These are phyloP conservation scores for Chamaea fasciata DNA, from an alignment of 2,113 vertebrate species.

Conservation along the genomic window DNA sequence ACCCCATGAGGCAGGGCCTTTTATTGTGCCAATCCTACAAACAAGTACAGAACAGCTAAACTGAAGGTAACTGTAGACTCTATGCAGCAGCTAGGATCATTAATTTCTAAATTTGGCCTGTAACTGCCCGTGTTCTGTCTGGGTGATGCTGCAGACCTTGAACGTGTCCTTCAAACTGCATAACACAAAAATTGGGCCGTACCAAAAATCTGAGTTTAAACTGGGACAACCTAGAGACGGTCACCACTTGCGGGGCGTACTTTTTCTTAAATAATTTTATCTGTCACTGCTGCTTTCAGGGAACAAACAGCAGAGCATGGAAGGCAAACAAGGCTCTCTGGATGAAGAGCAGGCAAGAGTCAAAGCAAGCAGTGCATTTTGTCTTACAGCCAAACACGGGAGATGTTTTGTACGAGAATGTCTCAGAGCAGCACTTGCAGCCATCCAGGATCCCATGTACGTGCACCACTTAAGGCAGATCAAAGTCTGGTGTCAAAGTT, in stretches of 20 bases:
- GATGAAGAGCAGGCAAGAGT: not conserved
- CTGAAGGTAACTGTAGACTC: rapidly evolving
- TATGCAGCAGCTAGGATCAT: not conserved
- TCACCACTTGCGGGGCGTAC: rapidly evolving
- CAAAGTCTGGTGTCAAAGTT: constrained; percentile 40
- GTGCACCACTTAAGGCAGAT: not conserved
- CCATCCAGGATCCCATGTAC: not conserved
- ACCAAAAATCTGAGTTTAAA: not conserved
- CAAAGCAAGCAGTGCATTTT: not conserved
- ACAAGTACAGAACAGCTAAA: not conserved
- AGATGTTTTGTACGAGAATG: not conserved
- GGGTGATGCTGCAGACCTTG: not conserved
- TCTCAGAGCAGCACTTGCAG: constrained; percentile 3
- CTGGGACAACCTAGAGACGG: rapidly evolving
- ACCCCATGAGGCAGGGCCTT: not conserved
- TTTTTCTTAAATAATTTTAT: not conserved
- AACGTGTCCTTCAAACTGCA: not conserved
- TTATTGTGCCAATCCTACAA: not conserved
- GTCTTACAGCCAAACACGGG: not conserved
- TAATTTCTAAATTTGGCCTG: not conserved
- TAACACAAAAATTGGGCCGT: rapidly evolving
- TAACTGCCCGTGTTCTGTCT: not conserved
- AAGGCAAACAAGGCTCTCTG: not conserved
- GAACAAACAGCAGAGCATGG: not conserved
- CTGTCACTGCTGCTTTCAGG: not conserved